A percentile compares a stretch with the other conserved stretches of the same genome.
phyloP scores from a whole-genome alignment of 53 echinoderm and acorn worm species.

The Paelopatides confundens region DNA sequence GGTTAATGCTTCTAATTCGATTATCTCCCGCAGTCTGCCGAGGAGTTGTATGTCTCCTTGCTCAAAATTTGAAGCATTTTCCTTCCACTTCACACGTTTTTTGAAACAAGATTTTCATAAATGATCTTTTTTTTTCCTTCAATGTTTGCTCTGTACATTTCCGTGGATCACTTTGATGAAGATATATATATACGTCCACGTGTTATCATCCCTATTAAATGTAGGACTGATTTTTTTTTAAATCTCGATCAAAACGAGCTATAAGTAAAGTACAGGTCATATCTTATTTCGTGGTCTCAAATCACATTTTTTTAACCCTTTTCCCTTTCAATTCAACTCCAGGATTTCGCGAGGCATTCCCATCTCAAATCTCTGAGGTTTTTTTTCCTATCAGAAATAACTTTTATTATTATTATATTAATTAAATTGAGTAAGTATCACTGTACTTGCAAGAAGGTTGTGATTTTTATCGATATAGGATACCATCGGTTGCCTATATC shows the following conservation, averaged over 20 bases:
- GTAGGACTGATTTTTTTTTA: slow-evolving; percentile 1
- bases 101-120: slow-evolving; percentile 39
- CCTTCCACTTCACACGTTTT: slow-evolving; percentile 39
- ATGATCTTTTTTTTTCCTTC: slow-evolving; percentile 28
- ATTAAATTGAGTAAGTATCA: too few relatives aligned
- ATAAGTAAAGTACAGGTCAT: background rate
- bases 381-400: too few relatives aligned
- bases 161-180: background rate
- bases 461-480: too few relatives aligned
- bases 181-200: background rate
- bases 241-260: background rate
- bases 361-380: too few relatives aligned
- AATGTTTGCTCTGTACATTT: background rate
- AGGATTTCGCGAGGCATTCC: too few relatives aligned
- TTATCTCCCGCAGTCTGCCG: slow-evolving; percentile 16
- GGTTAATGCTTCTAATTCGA: slow-evolving; percentile 46
- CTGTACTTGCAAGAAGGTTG: too few relatives aligned
- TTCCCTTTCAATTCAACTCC: too few relatives aligned
- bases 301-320: too few relatives aligned
- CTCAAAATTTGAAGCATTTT: background rate
- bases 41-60: background rate
- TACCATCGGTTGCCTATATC: too few relatives aligned
- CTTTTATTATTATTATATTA: too few relatives aligned
- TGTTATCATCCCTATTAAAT: slow-evolving; percentile 24
- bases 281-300: too few relatives aligned